Percentiles rank a stretch among this genome's conserved stretches.
Conservation (phyloP, 2,888 invertebrate genomes). For the Tipula confusa region DNA sequence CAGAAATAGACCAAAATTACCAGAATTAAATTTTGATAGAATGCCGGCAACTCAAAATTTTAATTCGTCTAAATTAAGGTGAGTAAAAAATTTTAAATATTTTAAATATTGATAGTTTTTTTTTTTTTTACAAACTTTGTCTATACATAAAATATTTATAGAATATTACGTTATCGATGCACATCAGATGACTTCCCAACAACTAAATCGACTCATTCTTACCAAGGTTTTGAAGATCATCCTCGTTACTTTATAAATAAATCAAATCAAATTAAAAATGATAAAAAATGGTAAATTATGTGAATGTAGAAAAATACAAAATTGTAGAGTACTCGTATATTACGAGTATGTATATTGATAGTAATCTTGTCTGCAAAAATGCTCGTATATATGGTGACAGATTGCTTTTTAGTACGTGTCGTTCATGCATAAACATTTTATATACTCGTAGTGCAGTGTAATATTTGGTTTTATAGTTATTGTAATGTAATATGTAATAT, state of each 20-base stretch:
- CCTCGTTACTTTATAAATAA: background rate
- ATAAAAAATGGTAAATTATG: constrained; percentile 26
- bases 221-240: background rate
- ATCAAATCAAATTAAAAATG: background rate
- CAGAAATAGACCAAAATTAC: constrained; percentile 30
- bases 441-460: background rate
- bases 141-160: background rate
- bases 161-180: constrained; percentile 8
- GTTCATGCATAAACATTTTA: too few species aligned
- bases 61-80: background rate
- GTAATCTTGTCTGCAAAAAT: background rate
- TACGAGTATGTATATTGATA: background rate
- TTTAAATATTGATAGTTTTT: background rate
- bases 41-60: constrained; percentile 21
- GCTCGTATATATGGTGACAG: background rate
- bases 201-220: background rate
- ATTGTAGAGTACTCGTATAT: background rate
- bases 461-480: background rate
- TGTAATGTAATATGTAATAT: background rate
- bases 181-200: background rate
- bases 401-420: background rate
- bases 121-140: background rate
- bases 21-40: background rate
- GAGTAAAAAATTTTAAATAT: background rate
- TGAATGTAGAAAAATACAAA: background rate